A percentile compares a stretch with the other conserved stretches of the same genome.
These are phyloP conservation scores for Sturnira hondurensis DNA, from an alignment of 2,113 vertebrate genomes.

Conservation along the genomic window DNA sequence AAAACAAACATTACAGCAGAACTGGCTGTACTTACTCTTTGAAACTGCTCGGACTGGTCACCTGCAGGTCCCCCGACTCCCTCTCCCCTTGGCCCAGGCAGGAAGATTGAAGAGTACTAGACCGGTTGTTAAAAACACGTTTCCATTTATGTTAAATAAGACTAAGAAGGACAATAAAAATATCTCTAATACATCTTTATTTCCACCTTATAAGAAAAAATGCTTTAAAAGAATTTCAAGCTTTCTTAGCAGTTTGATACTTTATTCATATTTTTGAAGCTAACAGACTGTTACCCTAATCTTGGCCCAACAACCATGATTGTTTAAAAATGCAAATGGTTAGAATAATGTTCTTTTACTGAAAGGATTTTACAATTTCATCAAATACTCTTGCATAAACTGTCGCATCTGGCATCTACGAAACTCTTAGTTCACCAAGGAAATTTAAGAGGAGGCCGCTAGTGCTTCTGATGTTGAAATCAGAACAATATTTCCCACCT, in stretches of 20 bases:
- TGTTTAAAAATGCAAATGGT: not conserved
- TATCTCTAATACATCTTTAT: not conserved
- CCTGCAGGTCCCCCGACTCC: not conserved
- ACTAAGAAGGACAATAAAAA: not conserved
- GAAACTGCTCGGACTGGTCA: not conserved
- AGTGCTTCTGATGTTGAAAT: not conserved
- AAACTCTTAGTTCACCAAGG: not conserved
- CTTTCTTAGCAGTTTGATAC: not conserved
- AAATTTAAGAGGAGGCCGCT: not conserved
- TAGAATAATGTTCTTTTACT: not conserved
- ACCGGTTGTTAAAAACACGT: not conserved
- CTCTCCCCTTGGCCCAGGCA: not conserved
- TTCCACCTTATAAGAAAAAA: not conserved
- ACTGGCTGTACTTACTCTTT: not conserved
- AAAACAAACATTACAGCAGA: not conserved
- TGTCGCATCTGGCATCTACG: not conserved
- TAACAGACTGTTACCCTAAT: not conserved
- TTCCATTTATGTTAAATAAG: not conserved
- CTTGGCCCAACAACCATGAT: slow-evolving; percentile 11
- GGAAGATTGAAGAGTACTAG: not conserved
- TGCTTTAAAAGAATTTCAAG: slow-evolving; percentile 35
- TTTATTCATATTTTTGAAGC: not conserved
- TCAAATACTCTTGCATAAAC: not conserved
- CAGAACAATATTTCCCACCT: not conserved
- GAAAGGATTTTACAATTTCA: not conserved